Conservation (phyloP, 1,140 invertebrate genomes). For the Teleogryllus occipitalis region DNA sequence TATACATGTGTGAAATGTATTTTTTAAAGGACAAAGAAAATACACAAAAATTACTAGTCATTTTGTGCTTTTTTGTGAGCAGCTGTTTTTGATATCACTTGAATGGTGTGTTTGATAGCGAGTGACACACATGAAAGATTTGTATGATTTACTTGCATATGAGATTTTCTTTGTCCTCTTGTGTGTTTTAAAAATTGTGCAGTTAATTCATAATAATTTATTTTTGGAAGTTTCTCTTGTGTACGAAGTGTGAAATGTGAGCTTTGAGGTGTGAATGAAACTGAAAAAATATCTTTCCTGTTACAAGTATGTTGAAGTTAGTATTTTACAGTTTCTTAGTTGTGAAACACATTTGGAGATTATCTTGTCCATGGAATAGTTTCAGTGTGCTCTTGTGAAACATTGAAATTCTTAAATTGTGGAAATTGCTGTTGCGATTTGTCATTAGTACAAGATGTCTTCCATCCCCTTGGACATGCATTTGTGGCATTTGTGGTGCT, state of each 20-base stretch:
- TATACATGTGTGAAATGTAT: not conserved
- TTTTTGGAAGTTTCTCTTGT: not conserved
- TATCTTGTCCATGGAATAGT: too few species aligned
- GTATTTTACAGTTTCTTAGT: too few species aligned
- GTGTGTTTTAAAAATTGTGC: not conserved
- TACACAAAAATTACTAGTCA: not conserved
- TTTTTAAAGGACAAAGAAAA: not conserved
- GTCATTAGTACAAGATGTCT: not conserved
- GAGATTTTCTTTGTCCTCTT: not conserved
- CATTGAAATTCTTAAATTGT: not conserved
- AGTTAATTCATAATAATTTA: not conserved
- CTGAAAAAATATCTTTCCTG: not conserved
- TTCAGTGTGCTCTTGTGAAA: too few species aligned
- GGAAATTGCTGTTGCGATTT: not conserved
- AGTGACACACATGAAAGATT: not conserved
- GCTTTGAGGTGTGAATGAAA: not conserved
- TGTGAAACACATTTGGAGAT: too few species aligned
- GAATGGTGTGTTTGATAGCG: not conserved
- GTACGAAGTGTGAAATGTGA: not conserved
- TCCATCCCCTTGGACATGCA: not conserved
- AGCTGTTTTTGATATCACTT: not conserved
- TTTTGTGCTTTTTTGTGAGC: not conserved
- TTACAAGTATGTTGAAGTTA: not conserved
- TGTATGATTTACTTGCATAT: not conserved
- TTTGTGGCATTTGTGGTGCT: not conserved